Evolutionary conservation across 2,113 vertebrate genomes (phyloP), one percentile per base, ranked within the genome.

Genomic region (Narcine bancroftii): DNA sequence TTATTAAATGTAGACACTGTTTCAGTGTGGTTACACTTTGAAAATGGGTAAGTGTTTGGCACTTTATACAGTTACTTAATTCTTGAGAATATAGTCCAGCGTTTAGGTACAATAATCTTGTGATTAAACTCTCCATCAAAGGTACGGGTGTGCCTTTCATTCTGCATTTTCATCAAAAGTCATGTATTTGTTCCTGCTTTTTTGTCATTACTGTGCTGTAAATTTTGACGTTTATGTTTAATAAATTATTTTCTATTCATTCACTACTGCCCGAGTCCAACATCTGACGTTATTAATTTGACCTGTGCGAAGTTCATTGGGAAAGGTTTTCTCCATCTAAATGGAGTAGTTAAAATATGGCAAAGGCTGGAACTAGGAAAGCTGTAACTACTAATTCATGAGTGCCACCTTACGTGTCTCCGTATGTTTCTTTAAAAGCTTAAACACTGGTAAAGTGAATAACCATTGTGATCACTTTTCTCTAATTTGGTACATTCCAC

Each of bases 181-280:
- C 83, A 89, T 66, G 36, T 87, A 93, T 94, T 94, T 95, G 95
- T 95, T 93, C 95, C 93, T 95, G 94, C 93, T 95, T 93, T 94
- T 93, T 95, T 94, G 94, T 94, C 94, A 94, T 94, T 94, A 94
- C 94, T 95, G 95, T 96, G 95, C 95, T 96, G 95, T 95, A 95
- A 87, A 92, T 96, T 95, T 95, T 94, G 94, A 95, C 95, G 94
- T 95, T 96, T 96, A 93, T 94, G 95, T 96, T 96, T 95, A 97
- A 96, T 96, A 96, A 96, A 97, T 96, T 96, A 95, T 96, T 96
- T 96, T 96, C 94, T 95, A 95, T 95, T 95, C 95, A 96, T 94
- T 95, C 94, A 94, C 60, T 89, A 92, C 45, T 26, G 71, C 65
- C 39, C 63, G 89, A 91, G 65, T 91, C 89, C 65, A 42, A 69